phyloP scores from a whole-genome alignment of 1,140 invertebrate species.

The Hyphantria cunea region DNA sequence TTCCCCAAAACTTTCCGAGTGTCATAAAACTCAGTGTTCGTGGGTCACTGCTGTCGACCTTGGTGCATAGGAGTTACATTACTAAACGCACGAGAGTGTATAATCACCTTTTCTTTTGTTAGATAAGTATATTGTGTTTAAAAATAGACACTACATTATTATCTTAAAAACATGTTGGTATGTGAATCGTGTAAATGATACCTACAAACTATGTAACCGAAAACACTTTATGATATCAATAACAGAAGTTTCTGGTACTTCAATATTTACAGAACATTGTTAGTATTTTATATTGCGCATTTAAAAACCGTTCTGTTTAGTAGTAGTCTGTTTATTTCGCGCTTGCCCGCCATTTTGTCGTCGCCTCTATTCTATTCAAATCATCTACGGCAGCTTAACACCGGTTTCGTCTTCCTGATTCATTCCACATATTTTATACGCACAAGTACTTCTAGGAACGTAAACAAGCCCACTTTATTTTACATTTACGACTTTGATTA shows the following conservation, averaged over 20 bases:
- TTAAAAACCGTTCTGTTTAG: conserved; percentile 5
- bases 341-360: conserved; percentile 18
- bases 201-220: not conserved
- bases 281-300: conserved; percentile 12
- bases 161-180: too few species aligned
- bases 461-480: not conserved
- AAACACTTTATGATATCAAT: too few species aligned
- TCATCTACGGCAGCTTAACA: not conserved
- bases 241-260: not conserved
- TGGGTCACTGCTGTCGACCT: too few species aligned
- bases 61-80: too few species aligned
- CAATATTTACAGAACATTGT: conserved; percentile 14
- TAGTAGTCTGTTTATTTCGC: conserved; percentile 3
- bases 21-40: too few species aligned
- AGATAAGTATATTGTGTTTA: too few species aligned
- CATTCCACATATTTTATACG: not conserved
- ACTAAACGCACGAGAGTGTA: too few species aligned
- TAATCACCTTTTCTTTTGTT: too few species aligned
- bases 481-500: too few species aligned
- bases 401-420: conserved; percentile 9
- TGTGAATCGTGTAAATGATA: not conserved
- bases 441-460: not conserved
- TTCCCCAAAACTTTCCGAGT: too few species aligned
- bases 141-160: too few species aligned
- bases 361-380: conserved; percentile 20